Evolutionary conservation across 2,888 invertebrate genomes (phyloP).

Genomic region (Calliphora vomitoria): DNA sequence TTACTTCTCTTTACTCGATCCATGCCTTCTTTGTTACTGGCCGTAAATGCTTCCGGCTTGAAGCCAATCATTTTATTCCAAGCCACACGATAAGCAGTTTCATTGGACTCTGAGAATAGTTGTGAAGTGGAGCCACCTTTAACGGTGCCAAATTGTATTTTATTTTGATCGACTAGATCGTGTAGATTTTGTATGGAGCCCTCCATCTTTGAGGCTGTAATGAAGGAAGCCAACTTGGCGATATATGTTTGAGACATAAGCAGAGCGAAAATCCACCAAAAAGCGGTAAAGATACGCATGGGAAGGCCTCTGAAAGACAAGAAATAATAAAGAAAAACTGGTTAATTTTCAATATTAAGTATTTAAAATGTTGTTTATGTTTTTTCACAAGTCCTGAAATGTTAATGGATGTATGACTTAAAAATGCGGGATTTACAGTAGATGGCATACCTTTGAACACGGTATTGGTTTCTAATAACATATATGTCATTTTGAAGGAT

Average conservation of each 20-base stretch:
- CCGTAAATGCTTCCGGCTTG: slow-evolving; percentile 92
- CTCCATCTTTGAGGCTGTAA: slow-evolving; percentile 95
- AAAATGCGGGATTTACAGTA: no score
- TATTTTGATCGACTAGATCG: slow-evolving; percentile 95
- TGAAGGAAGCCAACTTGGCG: slow-evolving; percentile 96
- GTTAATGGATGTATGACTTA: no score
- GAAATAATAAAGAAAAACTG: no score
- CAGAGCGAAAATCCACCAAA: slow-evolving; percentile 93
- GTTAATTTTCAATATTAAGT: no score
- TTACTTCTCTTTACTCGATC: slow-evolving; percentile 90
- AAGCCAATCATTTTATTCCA: slow-evolving; percentile 95
- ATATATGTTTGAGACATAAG: slow-evolving; percentile 94
- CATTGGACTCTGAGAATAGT: slow-evolving; percentile 95
- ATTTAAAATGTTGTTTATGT: no score
- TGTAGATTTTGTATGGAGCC: slow-evolving; percentile 95
- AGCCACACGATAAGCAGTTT: slow-evolving; percentile 94
- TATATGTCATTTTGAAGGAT: no score
- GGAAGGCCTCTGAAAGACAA: slow-evolving; percentile 88
- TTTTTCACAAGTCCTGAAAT: no score
- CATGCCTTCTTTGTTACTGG: slow-evolving; percentile 92
- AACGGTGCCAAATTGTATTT: slow-evolving; percentile 97
- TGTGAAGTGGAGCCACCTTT: slow-evolving; percentile 94
- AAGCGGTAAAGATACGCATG: slow-evolving; percentile 90
- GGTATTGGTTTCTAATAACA: no score
- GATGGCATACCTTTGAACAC: no score